Base-by-base conservation (phyloP, 2,113 vertebrate genomes). In the Gallinago undulata region DNA sequence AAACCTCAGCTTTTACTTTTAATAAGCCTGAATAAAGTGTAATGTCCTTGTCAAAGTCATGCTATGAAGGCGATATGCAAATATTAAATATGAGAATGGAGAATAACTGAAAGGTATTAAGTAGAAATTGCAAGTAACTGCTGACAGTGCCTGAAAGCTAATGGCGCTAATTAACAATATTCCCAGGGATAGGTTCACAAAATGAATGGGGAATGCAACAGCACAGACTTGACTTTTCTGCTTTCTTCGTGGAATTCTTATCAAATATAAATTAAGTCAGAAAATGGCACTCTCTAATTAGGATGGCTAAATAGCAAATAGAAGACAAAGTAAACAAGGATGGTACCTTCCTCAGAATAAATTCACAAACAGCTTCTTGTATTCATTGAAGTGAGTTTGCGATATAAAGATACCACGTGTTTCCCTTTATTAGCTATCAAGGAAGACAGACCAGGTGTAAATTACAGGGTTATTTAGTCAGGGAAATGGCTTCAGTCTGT, bases 141-240 rank as follows among this genome's bases (percentile, higher is more conserved):
- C 96, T 94, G 96, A 97, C 95, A 96, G 76, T 77, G 89, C 79
- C 94, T 91, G 95, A 97, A 97, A 97, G 87, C 90, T 97, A 97
- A 97, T 95, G 94, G 96, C 78, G 86, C 79, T 97, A 97, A 97
- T 97, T 97, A 98, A 92, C 59, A 13, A 68, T 93, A 95, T 95
- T 96, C 93, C 95, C 86, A 89, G 66, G 48, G 84, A 94, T 7
- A 77, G 67, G 51, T 68, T 89, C 62, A 12, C 59, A 83, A 28
- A 76, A 59, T 67, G 68, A 89, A 82, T 24, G 23, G 75, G 72
- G 56, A 84, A 83, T 73, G 62, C 41, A 81, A 63, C 39, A 87
- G 73, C 75, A 94, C 37, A 39, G 45, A 50, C 64, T 75, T 81
- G 66, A 92, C 69, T 95, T 81, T 94, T 73, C n/a, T 31, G 28